Conservation (phyloP, 2,113 vertebrate species). For the Toxotes jaculatrix region DNA sequence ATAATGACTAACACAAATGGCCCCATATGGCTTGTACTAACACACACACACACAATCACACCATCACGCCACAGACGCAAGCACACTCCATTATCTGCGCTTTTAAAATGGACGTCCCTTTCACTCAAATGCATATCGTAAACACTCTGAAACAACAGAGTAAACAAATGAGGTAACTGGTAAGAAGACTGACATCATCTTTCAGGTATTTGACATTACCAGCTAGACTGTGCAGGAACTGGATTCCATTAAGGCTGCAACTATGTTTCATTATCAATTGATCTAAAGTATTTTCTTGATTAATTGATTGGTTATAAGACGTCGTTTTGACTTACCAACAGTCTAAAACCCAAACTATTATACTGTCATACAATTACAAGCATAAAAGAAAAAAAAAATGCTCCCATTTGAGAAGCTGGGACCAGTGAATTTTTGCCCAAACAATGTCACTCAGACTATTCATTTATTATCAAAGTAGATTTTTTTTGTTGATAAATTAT, state of each 20-base stretch:
- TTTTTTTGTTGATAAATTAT: not conserved
- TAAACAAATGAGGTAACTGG: not conserved
- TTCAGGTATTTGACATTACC: not conserved
- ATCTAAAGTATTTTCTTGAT: conserved; percentile 18
- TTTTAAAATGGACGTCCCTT: conserved; percentile 17
- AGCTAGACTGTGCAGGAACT: not conserved
- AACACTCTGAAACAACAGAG: not conserved
- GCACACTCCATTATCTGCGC: conserved; percentile 4
- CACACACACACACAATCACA: not conserved
- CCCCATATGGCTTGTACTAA: conserved; percentile 24
- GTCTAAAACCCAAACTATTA: not conserved
- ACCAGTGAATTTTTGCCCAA: not conserved
- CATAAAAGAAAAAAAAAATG: not conserved
- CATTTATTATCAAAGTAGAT: not conserved
- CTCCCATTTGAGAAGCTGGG: not conserved
- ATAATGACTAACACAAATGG: conserved; percentile 58
- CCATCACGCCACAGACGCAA: not conserved
- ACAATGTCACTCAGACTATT: not conserved
- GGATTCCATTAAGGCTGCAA: not conserved
- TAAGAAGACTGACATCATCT: not conserved
- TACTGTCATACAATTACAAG: not conserved
- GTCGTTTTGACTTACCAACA: not conserved
- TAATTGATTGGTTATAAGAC: not conserved
- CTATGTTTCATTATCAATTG: conserved; percentile 3
- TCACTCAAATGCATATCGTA: not conserved